Conservation (phyloP, 2,888 invertebrate genomes). For the Drosophila recens region DNA sequence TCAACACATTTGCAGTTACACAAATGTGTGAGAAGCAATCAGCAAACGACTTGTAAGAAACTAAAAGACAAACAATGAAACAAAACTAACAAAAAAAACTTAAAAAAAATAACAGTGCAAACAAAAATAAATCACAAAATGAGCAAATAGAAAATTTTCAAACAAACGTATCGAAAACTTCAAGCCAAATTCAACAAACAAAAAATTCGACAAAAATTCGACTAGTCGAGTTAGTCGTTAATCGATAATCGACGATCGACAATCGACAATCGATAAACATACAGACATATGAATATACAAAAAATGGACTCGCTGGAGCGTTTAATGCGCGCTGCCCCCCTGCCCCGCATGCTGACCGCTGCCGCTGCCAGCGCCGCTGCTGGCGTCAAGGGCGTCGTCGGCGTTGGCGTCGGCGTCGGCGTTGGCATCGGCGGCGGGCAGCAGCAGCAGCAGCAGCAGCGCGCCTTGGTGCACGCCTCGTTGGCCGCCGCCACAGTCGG, state of each 20-base stretch:
- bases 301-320: conserved; percentile 93
- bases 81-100: conserved; percentile 19
- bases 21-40: conserved; percentile 42
- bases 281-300: conserved; percentile 9
- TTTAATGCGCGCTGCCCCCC: conserved; percentile 90
- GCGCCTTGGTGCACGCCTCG: conserved; percentile 92
- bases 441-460: conserved; percentile 83
- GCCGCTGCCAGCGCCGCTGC: conserved; percentile 70
- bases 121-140: conserved; percentile 7
- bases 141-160: conserved; percentile 21
- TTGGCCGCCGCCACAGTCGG: conserved; percentile 89
- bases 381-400: conserved; percentile 82
- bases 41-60: conserved; percentile 23
- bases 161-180: neutral
- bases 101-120: conserved; percentile 20
- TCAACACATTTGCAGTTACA: conserved; percentile 28
- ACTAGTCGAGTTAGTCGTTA: conserved; percentile 1
- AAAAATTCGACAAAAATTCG: conserved; percentile 21
- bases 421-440: conserved; percentile 84
- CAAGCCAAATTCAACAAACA: conserved; percentile 12
- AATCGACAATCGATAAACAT: conserved; percentile 9
- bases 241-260: conserved; percentile 23
- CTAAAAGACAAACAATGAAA: conserved; percentile 48
- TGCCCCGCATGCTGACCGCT: conserved; percentile 88
- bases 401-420: conserved; percentile 87